A percentile compares a stretch with the other conserved stretches of the same genome.
These are phyloP conservation scores for Marisa cornuarietis DNA, from an alignment of 1,140 invertebrate species.

Conservation along the genomic window DNA sequence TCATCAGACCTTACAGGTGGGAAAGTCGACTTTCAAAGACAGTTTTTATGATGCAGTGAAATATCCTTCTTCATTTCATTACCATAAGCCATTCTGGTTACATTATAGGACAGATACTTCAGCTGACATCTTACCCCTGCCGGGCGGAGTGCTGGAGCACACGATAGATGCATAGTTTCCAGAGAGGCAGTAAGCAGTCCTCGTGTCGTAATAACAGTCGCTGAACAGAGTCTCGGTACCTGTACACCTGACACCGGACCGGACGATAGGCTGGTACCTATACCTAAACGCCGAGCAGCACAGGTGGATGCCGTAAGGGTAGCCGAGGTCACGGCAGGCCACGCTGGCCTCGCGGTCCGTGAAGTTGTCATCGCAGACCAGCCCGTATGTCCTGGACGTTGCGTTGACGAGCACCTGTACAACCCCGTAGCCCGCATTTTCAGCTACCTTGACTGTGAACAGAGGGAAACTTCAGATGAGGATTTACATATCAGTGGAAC, in stretches of 20 bases:
- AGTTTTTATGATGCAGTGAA: too few species aligned
- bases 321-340: conserved; percentile 47
- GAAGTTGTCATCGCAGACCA: conserved; percentile 48
- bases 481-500: too few species aligned
- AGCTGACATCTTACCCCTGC: conserved; percentile 10
- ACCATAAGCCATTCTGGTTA: too few species aligned
- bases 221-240: conserved; percentile 34
- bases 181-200: conserved; percentile 26
- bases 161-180: conserved; percentile 46
- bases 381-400: conserved; percentile 26
- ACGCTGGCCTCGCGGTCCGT: conserved; percentile 37
- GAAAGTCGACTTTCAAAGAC: too few species aligned
- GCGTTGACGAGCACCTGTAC: conserved; percentile 33
- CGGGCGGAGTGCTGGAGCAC: conserved; percentile 32
- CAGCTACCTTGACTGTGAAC: conserved; percentile 33
- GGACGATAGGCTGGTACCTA: neutral
- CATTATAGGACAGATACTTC: too few species aligned
- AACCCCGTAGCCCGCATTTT: conserved; percentile 40
- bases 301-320: conserved; percentile 42
- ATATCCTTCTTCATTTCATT: too few species aligned
- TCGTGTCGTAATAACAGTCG: conserved; percentile 34
- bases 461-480: too few species aligned
- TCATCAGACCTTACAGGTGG: too few species aligned
- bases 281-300: conserved; percentile 45
- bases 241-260: conserved; percentile 34